phyloP scores from a whole-genome alignment of 2,797 vertebrate genomes.

The Enteromius argenteus region DNA sequence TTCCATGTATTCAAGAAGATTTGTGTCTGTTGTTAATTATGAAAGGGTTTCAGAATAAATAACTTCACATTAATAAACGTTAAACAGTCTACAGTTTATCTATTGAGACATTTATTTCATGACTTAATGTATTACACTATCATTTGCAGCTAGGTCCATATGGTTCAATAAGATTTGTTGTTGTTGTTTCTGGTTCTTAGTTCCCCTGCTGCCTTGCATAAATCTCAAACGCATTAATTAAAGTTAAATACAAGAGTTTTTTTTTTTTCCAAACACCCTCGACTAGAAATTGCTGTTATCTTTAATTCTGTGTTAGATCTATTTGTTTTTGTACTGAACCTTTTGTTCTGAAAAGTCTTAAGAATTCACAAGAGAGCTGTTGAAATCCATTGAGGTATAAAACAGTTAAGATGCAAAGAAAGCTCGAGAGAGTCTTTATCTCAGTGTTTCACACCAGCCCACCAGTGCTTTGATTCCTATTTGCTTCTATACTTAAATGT shows the following conservation, averaged over 20 bases:
- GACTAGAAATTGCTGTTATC: not conserved
- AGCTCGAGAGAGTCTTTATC: not conserved
- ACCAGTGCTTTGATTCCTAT: not conserved
- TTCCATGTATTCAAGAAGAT: not conserved
- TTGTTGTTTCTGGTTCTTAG: constrained; percentile 16
- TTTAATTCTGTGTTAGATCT: not conserved
- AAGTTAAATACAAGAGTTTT: constrained; percentile 15
- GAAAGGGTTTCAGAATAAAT: constrained; percentile 3
- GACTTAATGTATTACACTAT: not conserved
- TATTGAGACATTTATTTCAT: not conserved
- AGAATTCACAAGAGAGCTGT: constrained; percentile 8
- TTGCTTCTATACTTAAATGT: not conserved
- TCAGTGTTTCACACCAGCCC: not conserved
- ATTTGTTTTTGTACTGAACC: constrained; percentile 13
- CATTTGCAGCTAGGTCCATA: constrained; percentile 4
- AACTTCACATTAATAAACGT: not conserved
- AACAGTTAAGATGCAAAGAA: constrained; percentile 18
- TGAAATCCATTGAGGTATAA: constrained; percentile 21
- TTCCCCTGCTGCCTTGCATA: constrained; percentile 2
- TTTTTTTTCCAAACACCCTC: not conserved
- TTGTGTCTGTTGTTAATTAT: not conserved
- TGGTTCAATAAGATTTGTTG: constrained; percentile 23
- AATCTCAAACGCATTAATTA: constrained; percentile 17
- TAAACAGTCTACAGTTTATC: not conserved
- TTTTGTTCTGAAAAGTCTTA: constrained; percentile 8